phyloP scores from a whole-genome alignment of 53 echinoderm and acorn worm species.

The Apostichopus leukothele region DNA sequence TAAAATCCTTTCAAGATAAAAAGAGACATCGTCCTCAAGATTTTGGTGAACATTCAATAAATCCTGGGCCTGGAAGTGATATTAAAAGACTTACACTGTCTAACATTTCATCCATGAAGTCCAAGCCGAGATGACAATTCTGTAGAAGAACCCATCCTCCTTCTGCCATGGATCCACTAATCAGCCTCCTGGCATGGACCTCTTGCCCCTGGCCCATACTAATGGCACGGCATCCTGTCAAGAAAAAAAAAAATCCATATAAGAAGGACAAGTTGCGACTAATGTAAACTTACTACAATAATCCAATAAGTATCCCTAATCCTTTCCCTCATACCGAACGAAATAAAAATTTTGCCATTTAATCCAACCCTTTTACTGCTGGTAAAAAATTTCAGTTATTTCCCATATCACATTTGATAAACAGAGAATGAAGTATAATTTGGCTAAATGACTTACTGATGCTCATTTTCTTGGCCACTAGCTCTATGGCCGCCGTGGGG shows the following conservation, averaged over 20 bases:
- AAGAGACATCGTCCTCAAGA: too few relatives aligned
- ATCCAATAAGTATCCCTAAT: too few relatives aligned
- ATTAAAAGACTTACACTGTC: slow-evolving; percentile 71
- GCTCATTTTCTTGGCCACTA: slow-evolving; percentile 86
- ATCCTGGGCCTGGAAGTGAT: too few relatives aligned
- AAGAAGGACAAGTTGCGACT: neutral
- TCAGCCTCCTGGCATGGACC: slow-evolving; percentile 85
- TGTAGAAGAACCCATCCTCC: slow-evolving; percentile 97
- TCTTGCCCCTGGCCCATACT: slow-evolving; percentile 99
- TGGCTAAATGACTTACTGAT: slow-evolving; percentile 66
- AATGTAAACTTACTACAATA: too few relatives aligned
- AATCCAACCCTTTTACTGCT: too few relatives aligned
- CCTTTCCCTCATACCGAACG: too few relatives aligned
- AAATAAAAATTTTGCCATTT: too few relatives aligned
- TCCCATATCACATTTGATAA: too few relatives aligned
- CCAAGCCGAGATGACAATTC: slow-evolving; percentile 98
- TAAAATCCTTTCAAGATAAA: too few relatives aligned
- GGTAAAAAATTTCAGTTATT: too few relatives aligned
- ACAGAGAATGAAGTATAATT: too few relatives aligned
- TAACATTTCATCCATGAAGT: slow-evolving; percentile 93
- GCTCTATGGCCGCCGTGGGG: slow-evolving; percentile 88
- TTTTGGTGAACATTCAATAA: too few relatives aligned
- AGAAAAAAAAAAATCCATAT: neutral
- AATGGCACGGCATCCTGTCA: slow-evolving; percentile 89
- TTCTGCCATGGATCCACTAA: slow-evolving; percentile 79